These are phyloP conservation scores for Henicopernis longicauda DNA, from an alignment of 2,113 vertebrate species.

Conservation along the genomic window DNA sequence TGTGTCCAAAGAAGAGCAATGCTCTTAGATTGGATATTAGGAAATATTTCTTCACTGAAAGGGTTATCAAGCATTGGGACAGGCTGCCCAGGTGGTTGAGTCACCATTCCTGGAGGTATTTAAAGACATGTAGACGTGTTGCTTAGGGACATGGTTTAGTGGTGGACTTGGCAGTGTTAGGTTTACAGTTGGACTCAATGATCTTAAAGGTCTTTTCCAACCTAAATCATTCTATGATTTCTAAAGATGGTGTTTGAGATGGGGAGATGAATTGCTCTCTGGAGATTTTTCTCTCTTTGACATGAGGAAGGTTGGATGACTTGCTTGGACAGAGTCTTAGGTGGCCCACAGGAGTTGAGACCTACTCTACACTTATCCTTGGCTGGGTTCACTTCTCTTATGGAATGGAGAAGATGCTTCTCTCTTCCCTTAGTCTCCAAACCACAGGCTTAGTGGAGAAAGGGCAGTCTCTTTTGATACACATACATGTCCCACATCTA, in stretches of 20 bases:
- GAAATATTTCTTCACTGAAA: too few species aligned
- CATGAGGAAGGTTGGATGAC: neutral
- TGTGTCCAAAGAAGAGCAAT: too few species aligned
- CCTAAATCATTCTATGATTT: neutral
- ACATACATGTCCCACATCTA: neutral
- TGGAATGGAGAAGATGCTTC: neutral
- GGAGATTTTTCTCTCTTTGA: neutral
- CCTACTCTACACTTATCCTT: neutral
- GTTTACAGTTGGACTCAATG: neutral
- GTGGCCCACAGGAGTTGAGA: neutral
- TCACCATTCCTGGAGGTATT: too few species aligned
- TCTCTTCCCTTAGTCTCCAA: neutral
- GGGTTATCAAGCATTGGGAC: too few species aligned
- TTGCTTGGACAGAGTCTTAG: neutral
- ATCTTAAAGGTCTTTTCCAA: neutral
- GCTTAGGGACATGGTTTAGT: too few species aligned
- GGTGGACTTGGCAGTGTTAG: too few species aligned
- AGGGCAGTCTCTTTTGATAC: neutral
- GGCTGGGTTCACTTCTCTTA: neutral
- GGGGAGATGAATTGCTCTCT: neutral
- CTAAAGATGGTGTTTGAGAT: neutral
- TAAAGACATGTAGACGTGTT: too few species aligned
- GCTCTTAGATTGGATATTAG: too few species aligned
- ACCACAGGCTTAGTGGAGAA: neutral
- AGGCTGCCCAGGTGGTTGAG: too few species aligned